Evolutionary conservation across 2,888 invertebrate genomes (phyloP).

Genomic region (Drosophila nr. perissopoda): DNA sequence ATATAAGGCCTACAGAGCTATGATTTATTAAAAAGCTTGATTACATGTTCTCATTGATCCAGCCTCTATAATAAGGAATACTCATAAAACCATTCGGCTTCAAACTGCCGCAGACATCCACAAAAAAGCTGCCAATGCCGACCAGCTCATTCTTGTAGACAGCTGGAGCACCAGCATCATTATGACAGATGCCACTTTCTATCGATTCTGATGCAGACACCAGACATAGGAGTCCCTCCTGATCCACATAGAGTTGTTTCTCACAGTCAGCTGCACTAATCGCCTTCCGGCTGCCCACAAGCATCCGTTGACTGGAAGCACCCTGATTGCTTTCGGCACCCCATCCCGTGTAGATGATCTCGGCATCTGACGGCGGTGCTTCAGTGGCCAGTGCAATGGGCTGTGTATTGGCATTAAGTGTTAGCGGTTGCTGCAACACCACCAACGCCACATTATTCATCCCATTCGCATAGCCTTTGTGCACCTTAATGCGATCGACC

Average conservation of each 20-base stretch:
- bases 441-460: conserved; percentile 79
- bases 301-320: conserved; percentile 61
- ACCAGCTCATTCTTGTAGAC: conserved; percentile 75
- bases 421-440: conserved; percentile 69
- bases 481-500: conserved; percentile 70
- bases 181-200: conserved; percentile 76
- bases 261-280: conserved; percentile 67
- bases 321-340: conserved; percentile 61
- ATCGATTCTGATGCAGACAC: conserved; percentile 11
- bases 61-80: conserved; percentile 60
- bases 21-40: neutral
- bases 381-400: conserved; percentile 67
- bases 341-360: conserved; percentile 79
- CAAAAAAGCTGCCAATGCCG: conserved; percentile 80
- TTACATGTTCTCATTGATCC: conserved; percentile 63
- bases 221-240: conserved; percentile 78
- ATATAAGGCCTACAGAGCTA: neutral
- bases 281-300: conserved; percentile 66
- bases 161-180: conserved; percentile 83
- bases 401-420: conserved; percentile 59
- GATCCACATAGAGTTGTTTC: conserved; percentile 46
- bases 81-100: conserved; percentile 82
- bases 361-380: conserved; percentile 58
- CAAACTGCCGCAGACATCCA: conserved; percentile 68
- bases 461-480: conserved; percentile 63